Conservation (phyloP, 2,113 vertebrate genomes). For the Melozone crissalis region DNA sequence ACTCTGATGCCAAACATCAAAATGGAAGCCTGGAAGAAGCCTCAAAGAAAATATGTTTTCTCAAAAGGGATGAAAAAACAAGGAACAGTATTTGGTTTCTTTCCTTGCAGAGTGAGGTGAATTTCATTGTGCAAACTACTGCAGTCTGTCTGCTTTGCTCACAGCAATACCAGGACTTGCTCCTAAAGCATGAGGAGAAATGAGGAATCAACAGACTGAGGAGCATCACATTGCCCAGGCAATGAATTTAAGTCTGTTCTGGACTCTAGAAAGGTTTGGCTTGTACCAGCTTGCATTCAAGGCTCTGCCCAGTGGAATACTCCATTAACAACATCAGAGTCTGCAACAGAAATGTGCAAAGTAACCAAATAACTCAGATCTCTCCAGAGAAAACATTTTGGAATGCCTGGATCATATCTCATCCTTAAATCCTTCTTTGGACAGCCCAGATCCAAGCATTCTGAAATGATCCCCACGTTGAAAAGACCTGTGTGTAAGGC, state of each 20-base stretch:
- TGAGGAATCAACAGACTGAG: not conserved
- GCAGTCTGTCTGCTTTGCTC: not conserved
- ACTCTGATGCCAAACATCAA: not conserved
- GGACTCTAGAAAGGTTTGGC: not conserved
- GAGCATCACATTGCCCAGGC: not conserved
- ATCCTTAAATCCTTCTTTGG: no score
- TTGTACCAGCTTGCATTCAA: rapidly evolving
- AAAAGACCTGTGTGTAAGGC: rapidly evolving
- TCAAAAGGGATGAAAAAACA: not conserved
- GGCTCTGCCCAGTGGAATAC: not conserved
- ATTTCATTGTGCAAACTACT: not conserved
- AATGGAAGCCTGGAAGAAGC: not conserved
- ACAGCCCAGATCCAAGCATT: not conserved
- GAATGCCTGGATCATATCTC: no score
- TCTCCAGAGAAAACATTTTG: not conserved
- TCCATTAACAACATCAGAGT: not conserved
- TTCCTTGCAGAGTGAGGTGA: not conserved
- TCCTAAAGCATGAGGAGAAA: not conserved
- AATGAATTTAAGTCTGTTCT: not conserved
- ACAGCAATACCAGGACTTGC: not conserved
- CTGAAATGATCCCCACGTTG: not conserved
- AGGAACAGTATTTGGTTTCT: not conserved
- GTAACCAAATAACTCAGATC: not conserved
- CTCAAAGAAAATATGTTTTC: not conserved
- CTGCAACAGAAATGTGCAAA: not conserved